Percentiles rank a stretch among this genome's conserved stretches.
phyloP scores from a whole-genome alignment of 2,113 vertebrate species.

The Cepphus grylle region DNA sequence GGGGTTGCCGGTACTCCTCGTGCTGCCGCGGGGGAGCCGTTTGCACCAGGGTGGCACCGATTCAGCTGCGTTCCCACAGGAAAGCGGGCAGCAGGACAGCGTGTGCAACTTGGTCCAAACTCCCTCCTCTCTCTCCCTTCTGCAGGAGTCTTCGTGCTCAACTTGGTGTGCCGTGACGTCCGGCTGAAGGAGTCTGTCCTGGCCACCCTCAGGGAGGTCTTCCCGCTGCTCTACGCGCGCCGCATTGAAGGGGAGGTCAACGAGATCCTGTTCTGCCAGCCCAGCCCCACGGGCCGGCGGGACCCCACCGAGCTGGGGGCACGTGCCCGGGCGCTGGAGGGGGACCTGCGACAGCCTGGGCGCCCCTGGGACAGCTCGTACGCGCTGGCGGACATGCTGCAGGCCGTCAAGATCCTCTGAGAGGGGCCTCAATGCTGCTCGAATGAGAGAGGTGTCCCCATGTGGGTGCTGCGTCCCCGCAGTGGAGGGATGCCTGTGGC shows the following conservation, averaged over 20 bases:
- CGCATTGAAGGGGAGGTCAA: constrained; percentile 90
- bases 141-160: constrained; percentile 91
- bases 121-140: not conserved
- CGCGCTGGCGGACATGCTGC: constrained; percentile 81
- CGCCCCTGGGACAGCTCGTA: constrained; percentile 74
- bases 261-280: constrained; percentile 83
- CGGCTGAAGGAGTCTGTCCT: constrained; percentile 80
- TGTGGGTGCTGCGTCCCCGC: fast-evolving
- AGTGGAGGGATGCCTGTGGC: fast-evolving
- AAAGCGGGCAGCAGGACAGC: fast-evolving
- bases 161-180: constrained; percentile 89
- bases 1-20: fast-evolving
- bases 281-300: not conserved
- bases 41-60: not conserved
- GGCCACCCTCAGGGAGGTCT: constrained; percentile 74
- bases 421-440: not conserved
- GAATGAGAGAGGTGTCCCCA: fast-evolving
- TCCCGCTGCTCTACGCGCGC: constrained; percentile 80
- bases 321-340: constrained; percentile 78
- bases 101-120: fast-evolving
- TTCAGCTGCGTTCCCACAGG: not conserved
- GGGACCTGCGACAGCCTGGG: constrained; percentile 66
- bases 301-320: constrained; percentile 62
- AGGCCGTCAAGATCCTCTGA: constrained; percentile 82
- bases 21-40: fast-evolving